These are phyloP conservation scores for Ovibos moschatus DNA, from an alignment of 2,113 vertebrate genomes.

Conservation along the genomic window DNA sequence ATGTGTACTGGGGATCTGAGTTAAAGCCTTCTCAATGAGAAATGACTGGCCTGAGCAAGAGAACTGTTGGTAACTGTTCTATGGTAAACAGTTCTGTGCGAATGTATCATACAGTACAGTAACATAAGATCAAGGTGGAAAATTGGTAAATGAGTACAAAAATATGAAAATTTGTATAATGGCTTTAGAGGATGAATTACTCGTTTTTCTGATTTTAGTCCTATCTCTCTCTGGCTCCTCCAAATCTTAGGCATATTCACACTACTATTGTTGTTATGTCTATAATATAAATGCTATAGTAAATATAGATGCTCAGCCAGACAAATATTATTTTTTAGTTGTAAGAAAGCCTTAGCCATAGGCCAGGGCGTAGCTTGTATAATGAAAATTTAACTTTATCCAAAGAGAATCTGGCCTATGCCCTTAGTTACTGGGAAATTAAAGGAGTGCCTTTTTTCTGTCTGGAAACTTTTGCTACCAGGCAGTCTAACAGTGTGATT, in stretches of 20 bases:
- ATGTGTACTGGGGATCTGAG: neutral
- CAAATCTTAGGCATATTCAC: neutral
- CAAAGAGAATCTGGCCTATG: neutral
- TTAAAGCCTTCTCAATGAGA: constrained; percentile 6
- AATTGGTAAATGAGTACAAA: constrained; percentile 15
- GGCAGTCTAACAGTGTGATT: neutral
- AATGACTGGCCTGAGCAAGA: neutral
- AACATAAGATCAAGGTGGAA: neutral
- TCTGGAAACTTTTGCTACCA: neutral
- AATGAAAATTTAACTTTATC: constrained; percentile 18
- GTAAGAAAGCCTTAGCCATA: neutral
- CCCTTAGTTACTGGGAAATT: neutral
- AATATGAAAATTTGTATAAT: constrained; percentile 18
- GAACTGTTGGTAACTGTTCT: neutral
- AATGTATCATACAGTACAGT: neutral
- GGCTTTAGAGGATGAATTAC: neutral
- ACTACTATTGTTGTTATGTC: neutral
- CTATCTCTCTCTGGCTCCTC: neutral
- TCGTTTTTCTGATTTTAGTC: neutral
- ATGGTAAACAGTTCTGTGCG: neutral
- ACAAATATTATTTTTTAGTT: neutral
- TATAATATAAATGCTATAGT: neutral
- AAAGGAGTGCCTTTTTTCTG: neutral
- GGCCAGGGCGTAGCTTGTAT: neutral
- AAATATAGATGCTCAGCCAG: neutral